phyloP scores from a whole-genome alignment of 1,140 invertebrate genomes.

The Chlorops oryzae region DNA sequence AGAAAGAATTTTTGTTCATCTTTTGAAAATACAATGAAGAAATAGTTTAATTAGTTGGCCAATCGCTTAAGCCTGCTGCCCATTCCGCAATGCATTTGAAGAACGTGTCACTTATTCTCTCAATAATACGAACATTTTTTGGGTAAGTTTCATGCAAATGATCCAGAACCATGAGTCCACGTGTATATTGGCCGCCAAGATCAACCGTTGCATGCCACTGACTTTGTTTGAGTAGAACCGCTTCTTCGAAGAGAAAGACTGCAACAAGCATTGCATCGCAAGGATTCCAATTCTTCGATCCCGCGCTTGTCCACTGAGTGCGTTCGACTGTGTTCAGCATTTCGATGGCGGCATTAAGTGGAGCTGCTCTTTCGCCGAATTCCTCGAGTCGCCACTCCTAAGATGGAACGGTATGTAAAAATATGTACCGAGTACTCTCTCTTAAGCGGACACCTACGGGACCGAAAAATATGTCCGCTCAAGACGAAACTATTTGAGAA shows the following conservation, averaged over 20 bases:
- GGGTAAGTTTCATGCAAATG: slow-evolving; percentile 48
- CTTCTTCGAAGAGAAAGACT: slow-evolving; percentile 48
- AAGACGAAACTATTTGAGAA: too few relatives aligned
- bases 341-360: slow-evolving; percentile 43
- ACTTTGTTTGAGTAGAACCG: slow-evolving; percentile 33
- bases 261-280: slow-evolving; percentile 56
- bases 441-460: too few relatives aligned
- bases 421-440: too few relatives aligned
- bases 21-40: too few relatives aligned
- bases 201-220: slow-evolving; percentile 54
- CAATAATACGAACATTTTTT: slow-evolving; percentile 53
- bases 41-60: too few relatives aligned
- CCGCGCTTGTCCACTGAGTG: slow-evolving; percentile 32
- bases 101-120: slow-evolving; percentile 49
- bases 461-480: too few relatives aligned
- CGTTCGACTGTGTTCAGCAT: slow-evolving; percentile 55
- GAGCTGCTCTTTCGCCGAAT: slow-evolving; percentile 19
- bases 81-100: slow-evolving; percentile 46
- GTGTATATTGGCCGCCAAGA: slow-evolving; percentile 51
- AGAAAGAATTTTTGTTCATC: too few relatives aligned
- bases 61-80: slow-evolving; percentile 24
- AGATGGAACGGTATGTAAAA: neutral
- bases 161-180: slow-evolving; percentile 58
- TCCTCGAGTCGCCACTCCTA: slow-evolving; percentile 54
- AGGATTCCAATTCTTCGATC: slow-evolving; percentile 46